Evolutionary conservation across 1,140 invertebrate genomes (phyloP), one percentile per base, ranked within the genome.

Genomic region (Arion vulgaris): DNA sequence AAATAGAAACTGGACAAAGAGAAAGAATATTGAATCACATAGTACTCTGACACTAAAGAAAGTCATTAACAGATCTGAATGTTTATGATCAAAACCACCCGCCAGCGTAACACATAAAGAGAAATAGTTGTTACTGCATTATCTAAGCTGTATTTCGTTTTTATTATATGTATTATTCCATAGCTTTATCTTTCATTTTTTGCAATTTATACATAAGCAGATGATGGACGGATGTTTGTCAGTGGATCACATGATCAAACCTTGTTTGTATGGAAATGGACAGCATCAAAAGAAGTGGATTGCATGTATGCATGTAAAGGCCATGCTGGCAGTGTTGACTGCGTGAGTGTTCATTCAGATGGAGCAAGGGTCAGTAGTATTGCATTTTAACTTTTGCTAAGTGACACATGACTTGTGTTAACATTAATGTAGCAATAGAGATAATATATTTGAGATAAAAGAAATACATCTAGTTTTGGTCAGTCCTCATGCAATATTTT

Each of bases 201-300:
- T 23, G 4, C 26, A 57, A 19, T 34, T 32, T 34, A 7, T 32
- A 66, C 2, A 66, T 0, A 0, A 66, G 1, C 38, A 19, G 71
- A 73, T n/a, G 38, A 19, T 73, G 41, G 41, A 73, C 85, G 85
- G 66, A 85, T 76, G 34, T 92, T 92, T 92, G 92, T 91, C 73
- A 96, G 95, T 93, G 95, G 94, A 38, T 98, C 97, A 28, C 96
- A 98, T 92, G 98, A 99, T 93, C 96, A 98, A 91, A 97, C 96
- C 2, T 95, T 95, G 0, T 95, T 97, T 93, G 91, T 99, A 57
- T 99, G 98, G 98, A 94, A 95, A 53, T 92, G 91, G 91, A 81
- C 88, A n/a, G 76, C 83, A 66, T 87, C 93, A 0, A 97, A 97
- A 92, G 94, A 95, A 41, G 95, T 97, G 15, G 95, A 96, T 86